phyloP scores from a whole-genome alignment of 2,113 vertebrate species.

The Ameiurus melas region DNA sequence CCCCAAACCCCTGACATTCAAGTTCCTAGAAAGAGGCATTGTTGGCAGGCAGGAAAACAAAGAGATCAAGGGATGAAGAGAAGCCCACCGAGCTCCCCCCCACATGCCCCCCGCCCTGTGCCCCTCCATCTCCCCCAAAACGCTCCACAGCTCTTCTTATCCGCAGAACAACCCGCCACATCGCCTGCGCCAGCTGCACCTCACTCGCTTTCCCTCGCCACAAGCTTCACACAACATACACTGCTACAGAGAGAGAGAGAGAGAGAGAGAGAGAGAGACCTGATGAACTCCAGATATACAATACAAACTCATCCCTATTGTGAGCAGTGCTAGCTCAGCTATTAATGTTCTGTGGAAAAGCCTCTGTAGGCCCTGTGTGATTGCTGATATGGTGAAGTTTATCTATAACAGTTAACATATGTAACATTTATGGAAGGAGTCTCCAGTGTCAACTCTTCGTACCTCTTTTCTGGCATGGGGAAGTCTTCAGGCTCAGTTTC shows the following conservation, averaged over 20 bases:
- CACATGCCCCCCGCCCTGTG: neutral
- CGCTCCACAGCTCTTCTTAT: conserved; percentile 53
- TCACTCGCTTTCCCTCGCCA: conserved; percentile 63
- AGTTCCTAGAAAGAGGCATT: conserved; percentile 71
- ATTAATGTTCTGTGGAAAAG: neutral
- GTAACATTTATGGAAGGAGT: neutral
- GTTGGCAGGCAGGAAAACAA: conserved; percentile 49
- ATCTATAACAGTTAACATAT: neutral
- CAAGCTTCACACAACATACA: conserved; percentile 62
- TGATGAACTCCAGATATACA: neutral
- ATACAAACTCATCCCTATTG: neutral
- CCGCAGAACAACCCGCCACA: conserved; percentile 66
- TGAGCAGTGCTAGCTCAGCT: neutral
- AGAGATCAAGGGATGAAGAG: conserved; percentile 43
- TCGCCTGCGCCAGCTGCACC: conserved; percentile 57
- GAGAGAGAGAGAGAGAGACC: neutral
- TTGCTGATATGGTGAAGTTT: neutral
- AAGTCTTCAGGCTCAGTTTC: neutral
- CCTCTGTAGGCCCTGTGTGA: neutral
- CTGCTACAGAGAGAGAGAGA: conserved; percentile 44
- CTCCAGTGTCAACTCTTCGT: neutral
- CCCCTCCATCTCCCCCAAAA: conserved; percentile 31
- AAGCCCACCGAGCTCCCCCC: conserved; percentile 57
- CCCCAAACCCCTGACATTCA: conserved; percentile 51
- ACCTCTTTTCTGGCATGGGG: neutral